Conservation (phyloP, 1,140 invertebrate species). For the Linepithema humile region DNA sequence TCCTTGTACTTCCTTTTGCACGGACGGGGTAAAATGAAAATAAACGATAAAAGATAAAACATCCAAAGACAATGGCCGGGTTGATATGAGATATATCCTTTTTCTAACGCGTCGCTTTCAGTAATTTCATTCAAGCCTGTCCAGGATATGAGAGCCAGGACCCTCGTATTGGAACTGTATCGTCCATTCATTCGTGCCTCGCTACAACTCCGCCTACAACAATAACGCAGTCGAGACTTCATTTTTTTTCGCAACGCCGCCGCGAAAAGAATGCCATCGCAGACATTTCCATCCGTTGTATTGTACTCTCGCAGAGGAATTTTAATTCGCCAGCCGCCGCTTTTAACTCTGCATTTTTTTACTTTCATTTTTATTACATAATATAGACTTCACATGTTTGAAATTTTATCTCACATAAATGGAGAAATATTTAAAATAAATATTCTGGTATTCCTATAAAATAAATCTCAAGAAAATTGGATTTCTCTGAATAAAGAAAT, state of each 20-base stretch:
- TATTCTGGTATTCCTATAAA: background rate
- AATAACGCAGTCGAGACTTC: conserved; percentile 27
- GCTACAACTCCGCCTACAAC: conserved; percentile 30
- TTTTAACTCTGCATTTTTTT: background rate
- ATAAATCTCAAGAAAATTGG: background rate
- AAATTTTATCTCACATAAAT: background rate
- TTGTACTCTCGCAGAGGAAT: conserved; percentile 17
- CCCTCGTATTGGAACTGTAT: conserved; percentile 41
- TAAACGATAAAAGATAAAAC: conserved; percentile 46
- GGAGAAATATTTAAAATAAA: background rate
- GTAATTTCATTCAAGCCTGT: conserved; percentile 51
- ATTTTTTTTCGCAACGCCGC: background rate
- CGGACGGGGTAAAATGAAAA: conserved; percentile 25
- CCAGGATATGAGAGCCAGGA: conserved; percentile 43
- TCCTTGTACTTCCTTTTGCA: conserved; percentile 2
- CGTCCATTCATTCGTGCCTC: conserved; percentile 34
- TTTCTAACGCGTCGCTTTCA: conserved; percentile 47
- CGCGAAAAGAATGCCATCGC: conserved; percentile 19
- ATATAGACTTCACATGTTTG: background rate
- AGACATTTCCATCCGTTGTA: conserved; percentile 8
- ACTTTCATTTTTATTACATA: background rate
- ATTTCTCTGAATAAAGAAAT: background rate
- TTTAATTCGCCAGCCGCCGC: conserved; percentile 42
- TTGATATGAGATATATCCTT: background rate
- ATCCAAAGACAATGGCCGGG: conserved; percentile 27